Base-by-base conservation (phyloP, 1,140 invertebrate species). In the Zaprionus taronus region DNA sequence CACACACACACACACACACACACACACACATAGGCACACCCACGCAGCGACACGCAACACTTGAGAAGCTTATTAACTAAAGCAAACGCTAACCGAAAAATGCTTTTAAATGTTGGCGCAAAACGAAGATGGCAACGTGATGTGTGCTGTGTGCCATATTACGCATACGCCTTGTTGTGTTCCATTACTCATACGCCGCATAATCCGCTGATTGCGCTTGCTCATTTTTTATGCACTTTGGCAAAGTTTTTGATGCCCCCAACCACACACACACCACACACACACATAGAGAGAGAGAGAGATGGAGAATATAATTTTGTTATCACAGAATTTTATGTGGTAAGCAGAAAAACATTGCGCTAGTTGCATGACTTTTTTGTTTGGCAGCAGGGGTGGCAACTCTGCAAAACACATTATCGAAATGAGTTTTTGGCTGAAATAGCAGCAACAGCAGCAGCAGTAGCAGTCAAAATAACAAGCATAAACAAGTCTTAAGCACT, bases 211-310 rank as follows among this genome's bases (percentile, higher is more conserved):
- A 77, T 67, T 77, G 74, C 62, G 65, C 24, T 72, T 72, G 57
- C 74, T 67, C 63, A 77, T 72, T 64, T 77, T 67, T 68, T 68
- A 68, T 77, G 69, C 74, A 77, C 62, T 77, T 72, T 72, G 61
- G 47, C 49, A 62, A 61, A 72, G 63, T 66, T 67, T 58, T 62
- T 41, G 34, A 72, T 72, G 62, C 56, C 38, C 20, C 62, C 34
- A 17, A 36, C 28, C 49, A 17, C 41, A 63, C 14, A 36, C 0
- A 26, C n/a, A 31, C 15, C 2, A 24, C 12, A 55, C 2, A n/a
- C 0, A n/a, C n/a, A n/a, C n/a, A n/a, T n/a, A n/a, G n/a, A n/a
- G n/a, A n/a, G n/a, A 36, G 12, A 44, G 41, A 15, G 7, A n/a
- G 41, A 3, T 4, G 0, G 47, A 24, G 20, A 51, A 61, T 77